Base-by-base conservation (phyloP, 2,113 vertebrate genomes). In the Zootoca vivipara region DNA sequence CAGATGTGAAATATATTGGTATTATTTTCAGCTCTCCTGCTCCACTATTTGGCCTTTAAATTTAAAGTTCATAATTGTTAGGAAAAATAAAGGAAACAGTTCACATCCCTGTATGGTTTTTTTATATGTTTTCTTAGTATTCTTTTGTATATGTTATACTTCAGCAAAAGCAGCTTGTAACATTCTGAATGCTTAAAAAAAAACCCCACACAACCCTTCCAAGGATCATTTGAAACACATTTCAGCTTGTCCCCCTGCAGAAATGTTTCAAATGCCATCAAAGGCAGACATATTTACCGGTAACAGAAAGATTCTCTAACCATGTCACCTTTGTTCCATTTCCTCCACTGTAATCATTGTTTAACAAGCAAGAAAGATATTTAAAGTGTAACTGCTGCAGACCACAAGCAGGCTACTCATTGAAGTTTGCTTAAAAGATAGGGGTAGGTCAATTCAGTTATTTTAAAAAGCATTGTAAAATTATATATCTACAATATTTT, bases 301-400 rank as follows among this genome's bases (percentile, higher is more conserved):
- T 73, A 88, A 72, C 0, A 0, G 26, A 40, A 77, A 73, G 18
- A 15, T 77, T 12, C 20, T 42, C 85, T 33, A 33, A 78, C 74
- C 87, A 77, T 12, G 42, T 73, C 12, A 80, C 89, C 91, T 91
- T 56, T 0, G 20, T 92, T 84, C 33, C 22, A 84, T 73, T 84
- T 90, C 78, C 26, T 46, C 52, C 62, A 5, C 5, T 72, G 1
- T 62, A 18, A 62, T 20, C 58, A 24, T 88, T 73, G 40, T 89
- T 83, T 56, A 82, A 74, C 15, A 85, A 8, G 2, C 67, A 62
- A 89, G 87, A 77, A 0, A 16, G 87, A 20, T 62, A 79, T 28
- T 26, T 56, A 78, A 85, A 33, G 0, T 69, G 89, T 83, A 82
- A 22, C 38, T 33, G 80, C 40, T 5, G 40, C 81, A 92, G 78